phyloP scores from a whole-genome alignment of 2,113 vertebrate species.

The Dolichallabes microphthalmus region DNA sequence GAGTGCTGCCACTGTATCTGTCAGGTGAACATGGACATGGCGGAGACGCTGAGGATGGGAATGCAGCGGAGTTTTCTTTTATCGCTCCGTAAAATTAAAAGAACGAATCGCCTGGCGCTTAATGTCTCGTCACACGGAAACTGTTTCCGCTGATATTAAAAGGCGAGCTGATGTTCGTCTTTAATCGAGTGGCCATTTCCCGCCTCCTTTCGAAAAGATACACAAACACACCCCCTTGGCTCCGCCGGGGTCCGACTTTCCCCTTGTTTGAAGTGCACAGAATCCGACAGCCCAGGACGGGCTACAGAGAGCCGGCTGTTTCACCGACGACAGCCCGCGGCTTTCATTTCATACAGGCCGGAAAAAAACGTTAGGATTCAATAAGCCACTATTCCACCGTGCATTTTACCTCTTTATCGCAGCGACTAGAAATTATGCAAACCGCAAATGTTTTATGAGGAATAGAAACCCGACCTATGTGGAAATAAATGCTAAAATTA shows the following conservation, averaged over 20 bases:
- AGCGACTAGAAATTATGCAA: background rate
- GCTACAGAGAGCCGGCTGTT: conserved; percentile 12
- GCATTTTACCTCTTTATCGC: background rate
- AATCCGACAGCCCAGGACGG: conserved; percentile 9
- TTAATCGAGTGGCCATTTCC: conserved; percentile 62
- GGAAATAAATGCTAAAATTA: conserved; percentile 57
- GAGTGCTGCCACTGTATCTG: background rate
- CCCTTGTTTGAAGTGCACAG: conserved; percentile 6
- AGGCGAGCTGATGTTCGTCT: background rate
- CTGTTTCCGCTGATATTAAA: conserved; percentile 17
- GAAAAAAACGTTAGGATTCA: conserved; percentile 7
- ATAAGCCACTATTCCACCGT: background rate
- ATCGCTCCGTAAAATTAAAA: background rate
- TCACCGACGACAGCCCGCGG: conserved; percentile 32
- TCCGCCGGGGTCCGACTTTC: conserved; percentile 50
- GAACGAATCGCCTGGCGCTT: background rate
- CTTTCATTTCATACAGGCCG: conserved; percentile 38
- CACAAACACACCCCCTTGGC: conserved; percentile 76
- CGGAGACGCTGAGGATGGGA: background rate
- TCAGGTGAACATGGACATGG: conserved; percentile 1
- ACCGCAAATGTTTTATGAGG: background rate
- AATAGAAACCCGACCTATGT: background rate
- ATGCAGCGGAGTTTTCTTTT: background rate
- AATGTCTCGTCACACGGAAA: background rate
- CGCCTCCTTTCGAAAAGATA: conserved; percentile 73